These are phyloP conservation scores for Lasiommata megera DNA, from an alignment of 2,888 invertebrate genomes.

Conservation along the genomic window DNA sequence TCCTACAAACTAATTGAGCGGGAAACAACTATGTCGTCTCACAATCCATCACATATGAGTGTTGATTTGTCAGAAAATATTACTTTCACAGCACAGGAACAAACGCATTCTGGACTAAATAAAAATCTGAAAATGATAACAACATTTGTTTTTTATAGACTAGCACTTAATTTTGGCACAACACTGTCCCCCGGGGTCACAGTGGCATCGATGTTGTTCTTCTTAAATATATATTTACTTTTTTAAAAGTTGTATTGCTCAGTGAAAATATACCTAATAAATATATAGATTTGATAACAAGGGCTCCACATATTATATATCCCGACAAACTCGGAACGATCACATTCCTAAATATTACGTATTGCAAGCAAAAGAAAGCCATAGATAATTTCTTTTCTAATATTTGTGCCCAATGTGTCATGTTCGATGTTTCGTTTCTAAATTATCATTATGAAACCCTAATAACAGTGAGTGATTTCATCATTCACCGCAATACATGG, in stretches of 20 bases:
- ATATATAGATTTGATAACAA: slow-evolving; percentile 43
- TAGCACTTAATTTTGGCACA: slow-evolving; percentile 81
- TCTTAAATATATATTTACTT: slow-evolving; percentile 48
- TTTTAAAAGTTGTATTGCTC: slow-evolving; percentile 52
- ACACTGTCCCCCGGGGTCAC: slow-evolving; percentile 62
- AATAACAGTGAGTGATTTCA: slow-evolving; percentile 63
- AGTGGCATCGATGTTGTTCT: slow-evolving; percentile 76
- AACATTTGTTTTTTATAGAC: slow-evolving; percentile 78
- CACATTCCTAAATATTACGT: slow-evolving; percentile 48
- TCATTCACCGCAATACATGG: slow-evolving; percentile 63
- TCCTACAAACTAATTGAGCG: not conserved
- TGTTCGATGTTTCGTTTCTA: slow-evolving; percentile 79
- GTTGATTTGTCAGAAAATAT: slow-evolving; percentile 75
- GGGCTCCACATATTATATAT: slow-evolving; percentile 60
- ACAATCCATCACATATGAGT: slow-evolving; percentile 51
- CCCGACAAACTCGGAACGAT: slow-evolving; percentile 47
- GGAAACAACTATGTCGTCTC: slow-evolving; percentile 53
- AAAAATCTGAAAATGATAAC: slow-evolving; percentile 81
- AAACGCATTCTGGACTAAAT: slow-evolving; percentile 80
- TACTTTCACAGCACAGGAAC: slow-evolving; percentile 76
- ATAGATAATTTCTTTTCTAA: slow-evolving; percentile 55
- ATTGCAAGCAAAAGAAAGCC: slow-evolving; percentile 64
- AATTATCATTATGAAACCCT: slow-evolving; percentile 71
- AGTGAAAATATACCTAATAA: slow-evolving; percentile 53
- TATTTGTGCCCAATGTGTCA: slow-evolving; percentile 81